Percentiles rank a stretch among this genome's conserved stretches.
These are phyloP conservation scores for Campoletis sonorensis DNA, from an alignment of 1,140 invertebrate genomes.

Conservation along the genomic window DNA sequence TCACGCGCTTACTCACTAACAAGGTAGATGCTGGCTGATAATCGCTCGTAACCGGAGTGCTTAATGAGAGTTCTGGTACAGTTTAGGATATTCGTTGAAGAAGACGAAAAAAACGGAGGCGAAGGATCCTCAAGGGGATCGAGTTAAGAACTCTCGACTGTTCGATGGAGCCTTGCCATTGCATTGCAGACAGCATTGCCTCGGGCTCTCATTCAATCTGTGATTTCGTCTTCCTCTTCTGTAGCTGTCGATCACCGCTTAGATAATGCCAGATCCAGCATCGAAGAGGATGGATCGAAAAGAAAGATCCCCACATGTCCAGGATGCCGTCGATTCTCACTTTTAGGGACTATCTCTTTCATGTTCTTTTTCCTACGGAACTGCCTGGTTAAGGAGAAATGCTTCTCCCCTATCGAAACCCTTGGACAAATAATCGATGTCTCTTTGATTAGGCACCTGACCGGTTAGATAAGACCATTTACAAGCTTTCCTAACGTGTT, in stretches of 20 bases:
- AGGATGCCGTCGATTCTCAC: conserved; percentile 15
- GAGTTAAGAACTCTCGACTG: conserved; percentile 23
- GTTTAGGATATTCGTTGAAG: conserved; percentile 24
- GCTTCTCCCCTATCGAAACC: background rate
- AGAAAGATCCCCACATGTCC: background rate
- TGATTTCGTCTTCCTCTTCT: conserved; percentile 1
- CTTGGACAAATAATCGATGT: conserved; percentile 24
- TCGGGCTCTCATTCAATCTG: conserved; percentile 23
- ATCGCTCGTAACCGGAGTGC: conserved; percentile 38
- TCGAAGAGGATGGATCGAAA: conserved; percentile 9
- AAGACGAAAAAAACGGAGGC: background rate
- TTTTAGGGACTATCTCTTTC: background rate
- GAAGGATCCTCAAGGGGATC: background rate
- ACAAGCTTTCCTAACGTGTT: conserved; percentile 10
- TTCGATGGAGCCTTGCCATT: conserved; percentile 9
- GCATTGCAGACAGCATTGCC: background rate
- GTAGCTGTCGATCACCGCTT: conserved; percentile 10
- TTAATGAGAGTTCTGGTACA: conserved; percentile 42
- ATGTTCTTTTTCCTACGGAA: background rate
- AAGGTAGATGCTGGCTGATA: conserved; percentile 49
- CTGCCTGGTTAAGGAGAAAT: conserved; percentile 4
- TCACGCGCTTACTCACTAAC: conserved; percentile 49
- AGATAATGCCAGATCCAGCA: conserved; percentile 23
- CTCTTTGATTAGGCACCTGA: background rate
- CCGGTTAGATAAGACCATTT: background rate